Percentiles rank a stretch among this genome's conserved stretches.
Evolutionary conservation across 2,113 vertebrate species (phyloP).

Genomic region (Pedionomus torquatus): DNA sequence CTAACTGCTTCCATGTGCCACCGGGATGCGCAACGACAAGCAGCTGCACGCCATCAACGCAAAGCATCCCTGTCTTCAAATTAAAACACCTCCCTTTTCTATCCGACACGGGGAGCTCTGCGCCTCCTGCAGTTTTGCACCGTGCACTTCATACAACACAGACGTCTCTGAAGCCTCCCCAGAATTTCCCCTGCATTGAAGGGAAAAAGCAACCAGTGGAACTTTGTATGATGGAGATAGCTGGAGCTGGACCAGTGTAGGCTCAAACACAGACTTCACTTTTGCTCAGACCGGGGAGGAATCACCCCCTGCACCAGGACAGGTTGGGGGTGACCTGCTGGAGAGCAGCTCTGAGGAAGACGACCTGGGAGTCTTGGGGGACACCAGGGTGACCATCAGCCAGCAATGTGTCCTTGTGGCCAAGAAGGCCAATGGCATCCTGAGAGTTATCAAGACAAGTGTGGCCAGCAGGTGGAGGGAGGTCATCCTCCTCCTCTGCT

Average conservation of each 20-base stretch:
- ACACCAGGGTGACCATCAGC: no score
- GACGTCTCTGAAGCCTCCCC: not conserved
- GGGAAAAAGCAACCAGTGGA: not conserved
- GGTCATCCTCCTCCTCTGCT: no score
- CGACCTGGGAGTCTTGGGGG: no score
- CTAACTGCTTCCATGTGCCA: not conserved
- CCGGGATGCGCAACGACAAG: not conserved
- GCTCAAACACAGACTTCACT: not conserved
- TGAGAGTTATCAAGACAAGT: no score
- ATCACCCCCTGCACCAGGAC: no score
- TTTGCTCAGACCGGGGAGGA: not conserved
- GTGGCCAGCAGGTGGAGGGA: no score
- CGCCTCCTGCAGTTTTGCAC: not conserved
- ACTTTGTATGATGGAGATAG: fast-evolving
- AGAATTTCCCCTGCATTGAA: not conserved
- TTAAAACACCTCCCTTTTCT: not conserved
- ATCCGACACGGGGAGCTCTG: fast-evolving
- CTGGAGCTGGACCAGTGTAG: fast-evolving
- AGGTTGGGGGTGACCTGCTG: no score
- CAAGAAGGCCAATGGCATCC: no score
- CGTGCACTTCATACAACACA: fast-evolving
- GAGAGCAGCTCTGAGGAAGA: no score
- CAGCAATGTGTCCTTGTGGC: no score
- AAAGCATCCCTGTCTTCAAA: not conserved
- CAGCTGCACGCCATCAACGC: not conserved